Conservation (phyloP, 2,888 invertebrate genomes). For the Folsomia manolachei region DNA sequence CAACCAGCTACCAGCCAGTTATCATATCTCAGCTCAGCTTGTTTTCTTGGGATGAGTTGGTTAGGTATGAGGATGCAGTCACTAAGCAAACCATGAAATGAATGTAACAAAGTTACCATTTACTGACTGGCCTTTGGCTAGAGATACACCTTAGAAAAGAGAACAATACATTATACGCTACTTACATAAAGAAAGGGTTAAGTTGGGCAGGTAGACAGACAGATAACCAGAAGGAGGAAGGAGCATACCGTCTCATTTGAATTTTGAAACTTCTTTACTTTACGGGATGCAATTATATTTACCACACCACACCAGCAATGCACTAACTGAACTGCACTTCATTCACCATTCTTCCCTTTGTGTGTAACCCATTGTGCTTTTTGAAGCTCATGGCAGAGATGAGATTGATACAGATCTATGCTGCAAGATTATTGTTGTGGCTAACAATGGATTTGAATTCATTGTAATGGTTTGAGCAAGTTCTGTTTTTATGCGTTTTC, state of each 20-base stretch:
- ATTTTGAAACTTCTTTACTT: constrained; percentile 1
- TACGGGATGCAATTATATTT: background rate
- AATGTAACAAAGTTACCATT: background rate
- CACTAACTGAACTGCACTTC: background rate
- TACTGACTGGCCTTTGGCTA: constrained; percentile 6
- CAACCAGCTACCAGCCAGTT: background rate
- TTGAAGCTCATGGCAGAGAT: background rate
- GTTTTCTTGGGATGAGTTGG: background rate
- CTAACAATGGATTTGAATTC: background rate
- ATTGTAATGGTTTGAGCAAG: too few relatives aligned
- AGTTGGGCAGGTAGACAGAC: too few relatives aligned
- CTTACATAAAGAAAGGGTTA: background rate
- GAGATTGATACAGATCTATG: background rate
- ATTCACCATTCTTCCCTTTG: background rate
- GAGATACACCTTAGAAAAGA: too few relatives aligned
- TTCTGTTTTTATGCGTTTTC: too few relatives aligned
- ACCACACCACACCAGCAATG: background rate
- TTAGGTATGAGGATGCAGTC: background rate
- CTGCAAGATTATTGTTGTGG: background rate
- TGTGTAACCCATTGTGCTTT: background rate
- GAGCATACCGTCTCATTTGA: background rate
- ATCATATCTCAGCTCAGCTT: too few relatives aligned
- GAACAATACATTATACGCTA: background rate
- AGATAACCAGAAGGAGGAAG: background rate
- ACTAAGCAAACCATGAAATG: background rate